Conservation (phyloP, 1,140 invertebrate species). For the Bombus confusus region DNA sequence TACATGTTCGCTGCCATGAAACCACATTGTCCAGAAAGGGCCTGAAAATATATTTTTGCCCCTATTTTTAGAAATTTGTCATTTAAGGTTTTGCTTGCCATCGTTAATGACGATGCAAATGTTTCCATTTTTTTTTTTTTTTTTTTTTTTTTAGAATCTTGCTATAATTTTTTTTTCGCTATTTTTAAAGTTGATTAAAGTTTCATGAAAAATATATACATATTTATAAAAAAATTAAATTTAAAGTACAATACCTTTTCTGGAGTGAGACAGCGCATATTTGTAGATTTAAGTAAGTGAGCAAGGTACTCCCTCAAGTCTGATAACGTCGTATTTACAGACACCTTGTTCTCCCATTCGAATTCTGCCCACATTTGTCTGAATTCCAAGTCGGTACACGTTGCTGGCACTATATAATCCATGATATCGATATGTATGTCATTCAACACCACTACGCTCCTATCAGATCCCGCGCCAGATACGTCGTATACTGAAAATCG, state of each 20-base stretch:
- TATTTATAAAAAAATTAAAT: background rate
- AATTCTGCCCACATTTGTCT: conserved; percentile 99
- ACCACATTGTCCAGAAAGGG: conserved; percentile 97
- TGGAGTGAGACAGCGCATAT: conserved; percentile 99
- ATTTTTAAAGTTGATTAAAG: too few species aligned
- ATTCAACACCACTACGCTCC: conserved; percentile 98
- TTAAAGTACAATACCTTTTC: conserved; percentile 86
- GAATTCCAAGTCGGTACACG: conserved; percentile 97
- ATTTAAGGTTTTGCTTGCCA: too few species aligned
- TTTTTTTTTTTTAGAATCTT: too few species aligned
- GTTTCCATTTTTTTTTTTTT: too few species aligned
- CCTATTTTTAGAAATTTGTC: background rate
- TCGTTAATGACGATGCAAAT: too few species aligned
- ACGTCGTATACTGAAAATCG: conserved; percentile 93
- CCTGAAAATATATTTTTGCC: conserved; percentile 81
- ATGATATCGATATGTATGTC: conserved; percentile 99
- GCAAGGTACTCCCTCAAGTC: conserved; percentile 96
- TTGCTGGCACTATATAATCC: conserved; percentile 99
- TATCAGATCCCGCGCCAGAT: conserved; percentile 94
- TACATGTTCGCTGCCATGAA: conserved; percentile 99
- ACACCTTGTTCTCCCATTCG: conserved; percentile 99
- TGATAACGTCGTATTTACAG: conserved; percentile 96
- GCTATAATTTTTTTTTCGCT: too few species aligned
- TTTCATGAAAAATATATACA: too few species aligned
- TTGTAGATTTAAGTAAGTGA: conserved; percentile 96